These are phyloP conservation scores for Asobara japonica DNA, from an alignment of 1,140 invertebrate species.

Conservation along the genomic window DNA sequence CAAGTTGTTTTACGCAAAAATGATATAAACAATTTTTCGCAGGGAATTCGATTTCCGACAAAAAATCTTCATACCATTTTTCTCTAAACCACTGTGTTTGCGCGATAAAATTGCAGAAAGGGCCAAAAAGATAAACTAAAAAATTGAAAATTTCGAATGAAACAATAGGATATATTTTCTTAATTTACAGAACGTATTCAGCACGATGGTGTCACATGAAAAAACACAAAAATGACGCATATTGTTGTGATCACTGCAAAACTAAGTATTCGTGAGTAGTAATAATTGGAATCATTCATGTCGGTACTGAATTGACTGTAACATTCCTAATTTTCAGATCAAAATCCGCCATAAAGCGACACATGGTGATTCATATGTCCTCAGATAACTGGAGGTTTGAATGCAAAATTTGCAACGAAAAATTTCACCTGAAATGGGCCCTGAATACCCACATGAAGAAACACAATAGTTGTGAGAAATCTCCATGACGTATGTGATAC, in stretches of 20 bases:
- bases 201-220: constrained; percentile 15
- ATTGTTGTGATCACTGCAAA: neutral
- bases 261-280: constrained; percentile 3
- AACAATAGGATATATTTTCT: too few relatives aligned
- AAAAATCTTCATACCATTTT: too few relatives aligned
- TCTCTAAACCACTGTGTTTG: too few relatives aligned
- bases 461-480: too few relatives aligned
- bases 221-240: neutral
- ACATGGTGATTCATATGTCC: neutral
- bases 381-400: neutral
- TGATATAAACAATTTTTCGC: too few relatives aligned
- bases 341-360: neutral
- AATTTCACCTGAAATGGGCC: neutral
- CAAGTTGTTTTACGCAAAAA: too few relatives aligned
- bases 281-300: neutral
- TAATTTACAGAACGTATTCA: constrained; percentile 4
- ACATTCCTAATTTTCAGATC: neutral
- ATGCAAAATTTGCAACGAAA: neutral
- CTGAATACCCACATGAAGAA: neutral
- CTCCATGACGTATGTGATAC: too few relatives aligned
- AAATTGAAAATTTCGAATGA: too few relatives aligned
- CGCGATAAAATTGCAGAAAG: too few relatives aligned
- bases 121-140: too few relatives aligned
- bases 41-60: too few relatives aligned
- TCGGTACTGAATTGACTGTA: too few relatives aligned